Percentiles rank a stretch among this genome's conserved stretches.
Evolutionary conservation across 1,140 invertebrate genomes (phyloP).

Genomic region (Drosophila kurseongensis): DNA sequence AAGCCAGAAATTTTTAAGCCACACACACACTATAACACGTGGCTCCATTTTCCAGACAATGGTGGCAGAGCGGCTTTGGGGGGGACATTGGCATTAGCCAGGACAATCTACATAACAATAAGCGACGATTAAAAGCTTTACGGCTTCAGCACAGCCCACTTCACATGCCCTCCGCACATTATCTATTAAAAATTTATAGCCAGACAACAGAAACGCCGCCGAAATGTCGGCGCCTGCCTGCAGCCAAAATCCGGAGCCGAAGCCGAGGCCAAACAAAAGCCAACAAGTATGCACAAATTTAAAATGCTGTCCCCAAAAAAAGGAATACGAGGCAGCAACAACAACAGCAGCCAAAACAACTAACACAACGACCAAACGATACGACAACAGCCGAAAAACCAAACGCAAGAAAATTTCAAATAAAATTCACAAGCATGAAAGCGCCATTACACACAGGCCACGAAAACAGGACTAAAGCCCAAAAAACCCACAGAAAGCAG

Average conservation of each 20-base stretch:
- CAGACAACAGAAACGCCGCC: conserved; percentile 66
- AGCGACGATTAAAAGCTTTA: conserved; percentile 80
- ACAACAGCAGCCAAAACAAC: background rate
- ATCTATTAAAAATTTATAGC: conserved; percentile 82
- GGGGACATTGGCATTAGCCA: conserved; percentile 58
- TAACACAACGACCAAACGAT: conserved; percentile 42
- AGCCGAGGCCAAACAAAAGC: conserved; percentile 67
- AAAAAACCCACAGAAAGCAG: conserved; percentile 65
- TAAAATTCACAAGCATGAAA: conserved; percentile 81
- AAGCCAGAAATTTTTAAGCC: conserved; percentile 28
- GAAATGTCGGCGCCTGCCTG: conserved; percentile 57
- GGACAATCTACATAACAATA: conserved; percentile 80
- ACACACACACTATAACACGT: conserved; percentile 40
- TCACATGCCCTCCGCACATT: conserved; percentile 75
- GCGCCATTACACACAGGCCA: conserved; percentile 72
- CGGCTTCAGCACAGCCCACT: conserved; percentile 67
- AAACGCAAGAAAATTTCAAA: conserved; percentile 81
- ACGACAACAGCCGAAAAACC: conserved; percentile 57
- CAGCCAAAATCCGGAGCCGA: conserved; percentile 36
- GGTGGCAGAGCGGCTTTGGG: background rate
- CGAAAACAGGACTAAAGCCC: conserved; percentile 48
- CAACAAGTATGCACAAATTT: conserved; percentile 82
- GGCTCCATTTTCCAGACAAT: conserved; percentile 27
- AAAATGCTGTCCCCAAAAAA: conserved; percentile 59
- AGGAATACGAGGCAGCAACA: conserved; percentile 6